Conservation (phyloP, 2,888 invertebrate genomes). For the Ceriagrion tenellum region DNA sequence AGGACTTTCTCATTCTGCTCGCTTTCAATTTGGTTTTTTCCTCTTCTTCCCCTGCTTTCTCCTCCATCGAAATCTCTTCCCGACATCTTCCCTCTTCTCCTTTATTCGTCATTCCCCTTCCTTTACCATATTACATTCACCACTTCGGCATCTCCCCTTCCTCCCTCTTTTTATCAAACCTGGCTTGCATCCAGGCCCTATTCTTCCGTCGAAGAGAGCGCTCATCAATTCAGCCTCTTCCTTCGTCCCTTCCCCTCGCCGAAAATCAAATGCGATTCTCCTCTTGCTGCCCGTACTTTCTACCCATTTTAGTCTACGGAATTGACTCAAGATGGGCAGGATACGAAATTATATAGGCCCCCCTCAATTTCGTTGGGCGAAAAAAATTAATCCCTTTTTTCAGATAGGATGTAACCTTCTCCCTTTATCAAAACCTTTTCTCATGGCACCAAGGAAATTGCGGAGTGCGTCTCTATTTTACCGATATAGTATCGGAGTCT, state of each 20-base stretch:
- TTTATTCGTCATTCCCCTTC: not conserved
- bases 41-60: not conserved
- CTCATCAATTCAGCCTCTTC: not conserved
- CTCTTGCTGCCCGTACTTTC: not conserved
- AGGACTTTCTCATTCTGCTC: not conserved
- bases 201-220: not conserved
- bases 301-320: not conserved
- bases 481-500: not conserved
- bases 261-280: slow-evolving; percentile 1
- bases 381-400: not conserved
- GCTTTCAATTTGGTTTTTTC: not conserved
- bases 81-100: not conserved
- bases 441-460: not conserved
- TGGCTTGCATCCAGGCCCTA: slow-evolving; percentile 10
- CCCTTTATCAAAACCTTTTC: not conserved
- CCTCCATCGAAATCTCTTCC: not conserved
- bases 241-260: not conserved
- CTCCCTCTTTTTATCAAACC: not conserved
- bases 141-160: not conserved
- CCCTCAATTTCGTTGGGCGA: not conserved
- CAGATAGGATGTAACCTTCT: not conserved
- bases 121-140: not conserved
- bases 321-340: not conserved
- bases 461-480: not conserved
- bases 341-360: not conserved